These are phyloP conservation scores for Eurois occulta DNA, from an alignment of 2,888 invertebrate species.

Conservation along the genomic window DNA sequence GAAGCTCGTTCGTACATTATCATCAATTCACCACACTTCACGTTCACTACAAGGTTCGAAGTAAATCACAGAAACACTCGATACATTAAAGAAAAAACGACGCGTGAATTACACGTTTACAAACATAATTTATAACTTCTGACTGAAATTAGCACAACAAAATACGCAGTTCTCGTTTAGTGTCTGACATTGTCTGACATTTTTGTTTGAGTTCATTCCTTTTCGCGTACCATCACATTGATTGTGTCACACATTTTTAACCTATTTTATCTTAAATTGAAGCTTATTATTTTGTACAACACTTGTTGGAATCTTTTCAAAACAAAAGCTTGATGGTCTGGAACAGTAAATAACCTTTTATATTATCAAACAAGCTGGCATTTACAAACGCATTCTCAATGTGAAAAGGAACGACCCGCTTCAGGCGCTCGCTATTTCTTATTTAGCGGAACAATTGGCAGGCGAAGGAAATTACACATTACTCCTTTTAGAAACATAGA, in stretches of 20 bases:
- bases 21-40: conserved; percentile 37
- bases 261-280: not conserved
- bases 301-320: not conserved
- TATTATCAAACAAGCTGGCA: not conserved
- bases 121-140: conserved; percentile 68
- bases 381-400: not conserved
- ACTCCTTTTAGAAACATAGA: not conserved
- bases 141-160: conserved; percentile 74
- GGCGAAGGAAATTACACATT: conserved; percentile 17
- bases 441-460: not conserved
- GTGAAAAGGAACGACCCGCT: conserved; percentile 5
- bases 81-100: conserved; percentile 61
- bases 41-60: conserved; percentile 38
- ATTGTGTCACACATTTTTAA: not conserved
- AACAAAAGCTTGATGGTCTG: not conserved
- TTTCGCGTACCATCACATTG: conserved; percentile 22
- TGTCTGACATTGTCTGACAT: conserved; percentile 73
- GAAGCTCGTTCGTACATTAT: conserved; percentile 60
- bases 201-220: conserved; percentile 72
- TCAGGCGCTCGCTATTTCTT: too few species aligned
- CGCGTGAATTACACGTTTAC: conserved; percentile 70
- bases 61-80: conserved; percentile 56
- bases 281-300: not conserved
- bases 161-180: conserved; percentile 82
- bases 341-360: not conserved